phyloP scores from a whole-genome alignment of 2,113 vertebrate genomes.

The Peromyscus californicus region DNA sequence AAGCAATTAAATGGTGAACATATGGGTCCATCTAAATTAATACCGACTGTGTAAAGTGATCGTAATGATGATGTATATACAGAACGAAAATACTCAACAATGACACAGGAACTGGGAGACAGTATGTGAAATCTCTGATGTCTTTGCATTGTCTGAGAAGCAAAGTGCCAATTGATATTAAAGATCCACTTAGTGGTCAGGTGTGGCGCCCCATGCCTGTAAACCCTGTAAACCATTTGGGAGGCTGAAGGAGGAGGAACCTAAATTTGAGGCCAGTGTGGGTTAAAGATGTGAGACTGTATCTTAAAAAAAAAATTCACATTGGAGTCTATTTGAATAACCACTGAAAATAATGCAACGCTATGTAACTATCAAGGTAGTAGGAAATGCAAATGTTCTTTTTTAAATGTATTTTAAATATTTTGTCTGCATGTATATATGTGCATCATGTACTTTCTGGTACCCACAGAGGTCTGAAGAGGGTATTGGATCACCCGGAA shows the following conservation, averaged over 20 bases:
- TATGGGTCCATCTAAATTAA: background rate
- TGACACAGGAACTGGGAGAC: background rate
- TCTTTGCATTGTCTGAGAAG: background rate
- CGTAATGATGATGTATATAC: background rate
- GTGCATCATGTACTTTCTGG: background rate
- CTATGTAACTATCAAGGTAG: background rate
- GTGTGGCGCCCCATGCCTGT: background rate
- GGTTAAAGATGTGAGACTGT: background rate
- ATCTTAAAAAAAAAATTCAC: background rate
- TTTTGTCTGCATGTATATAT: background rate
- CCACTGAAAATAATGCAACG: background rate
- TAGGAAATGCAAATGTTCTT: background rate
- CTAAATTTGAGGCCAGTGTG: background rate
- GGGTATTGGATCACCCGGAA: background rate
- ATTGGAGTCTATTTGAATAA: background rate
- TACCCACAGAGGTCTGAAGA: background rate
- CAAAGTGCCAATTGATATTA: conserved; percentile 4
- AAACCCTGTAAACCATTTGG: background rate
- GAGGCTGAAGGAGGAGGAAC: background rate
- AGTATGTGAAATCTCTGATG: background rate
- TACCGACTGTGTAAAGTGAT: background rate
- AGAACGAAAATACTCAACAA: conserved; percentile 10
- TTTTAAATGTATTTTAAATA: background rate
- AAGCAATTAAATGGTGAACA: background rate
- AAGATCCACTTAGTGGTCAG: background rate